These are phyloP conservation scores for Aphelinus certus DNA, from an alignment of 1,140 invertebrate genomes.

Conservation along the genomic window DNA sequence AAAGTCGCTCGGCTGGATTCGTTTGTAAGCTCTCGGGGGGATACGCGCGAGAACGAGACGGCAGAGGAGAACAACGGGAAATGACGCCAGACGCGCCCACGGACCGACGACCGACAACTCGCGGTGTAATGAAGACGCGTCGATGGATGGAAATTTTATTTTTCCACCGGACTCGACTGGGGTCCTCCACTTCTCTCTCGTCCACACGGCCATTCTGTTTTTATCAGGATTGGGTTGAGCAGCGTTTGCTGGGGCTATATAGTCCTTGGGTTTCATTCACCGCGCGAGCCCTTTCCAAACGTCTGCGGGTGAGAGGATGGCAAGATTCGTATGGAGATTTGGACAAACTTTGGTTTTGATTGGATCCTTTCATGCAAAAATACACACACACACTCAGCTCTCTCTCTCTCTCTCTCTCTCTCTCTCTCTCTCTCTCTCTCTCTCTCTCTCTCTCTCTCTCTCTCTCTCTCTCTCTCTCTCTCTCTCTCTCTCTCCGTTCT, in stretches of 20 bases:
- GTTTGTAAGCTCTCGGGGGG: conserved; percentile 1
- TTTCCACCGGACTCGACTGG: no score
- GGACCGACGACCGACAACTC: no score
- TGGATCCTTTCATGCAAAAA: neutral
- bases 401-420: neutral
- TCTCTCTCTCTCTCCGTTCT: neutral
- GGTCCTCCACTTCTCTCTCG: neutral
- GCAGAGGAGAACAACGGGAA: conserved; percentile 11
- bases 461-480: neutral
- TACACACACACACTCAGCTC: neutral
- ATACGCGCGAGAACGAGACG: neutral
- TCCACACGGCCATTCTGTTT: neutral
- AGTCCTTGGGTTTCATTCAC: no score
- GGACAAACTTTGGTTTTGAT: neutral
- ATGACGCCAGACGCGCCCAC: neutral
- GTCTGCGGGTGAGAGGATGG: no score
- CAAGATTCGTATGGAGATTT: no score
- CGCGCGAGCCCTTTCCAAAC: neutral
- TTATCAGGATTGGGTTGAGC: neutral
- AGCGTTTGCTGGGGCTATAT: no score
- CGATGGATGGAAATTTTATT: conserved; percentile 15
- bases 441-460: neutral
- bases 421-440: neutral
- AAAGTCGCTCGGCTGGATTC: conserved; percentile 14
- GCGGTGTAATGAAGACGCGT: conserved; percentile 9